Percentiles rank a stretch among this genome's conserved stretches.
Evolutionary conservation across 2,113 vertebrate species (phyloP).

Genomic region (Podilymbus podiceps): DNA sequence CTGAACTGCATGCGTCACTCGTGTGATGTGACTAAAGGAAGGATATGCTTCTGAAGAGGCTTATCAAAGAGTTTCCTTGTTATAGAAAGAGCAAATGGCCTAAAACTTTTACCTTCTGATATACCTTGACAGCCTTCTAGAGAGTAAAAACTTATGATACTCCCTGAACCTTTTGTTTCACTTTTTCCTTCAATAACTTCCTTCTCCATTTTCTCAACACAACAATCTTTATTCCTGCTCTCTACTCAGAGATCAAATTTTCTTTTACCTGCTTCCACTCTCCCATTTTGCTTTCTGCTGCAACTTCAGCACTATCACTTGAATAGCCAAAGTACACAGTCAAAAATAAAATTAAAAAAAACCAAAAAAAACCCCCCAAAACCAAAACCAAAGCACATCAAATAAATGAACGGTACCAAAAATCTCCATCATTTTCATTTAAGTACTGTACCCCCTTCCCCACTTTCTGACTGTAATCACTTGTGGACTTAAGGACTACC

Average conservation of each 20-base stretch:
- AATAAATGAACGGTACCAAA: background rate
- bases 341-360: background rate
- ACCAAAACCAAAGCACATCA: background rate
- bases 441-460: background rate
- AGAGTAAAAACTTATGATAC: background rate
- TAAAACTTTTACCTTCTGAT: background rate
- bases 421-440: background rate
- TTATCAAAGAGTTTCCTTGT: background rate
- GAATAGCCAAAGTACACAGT: background rate
- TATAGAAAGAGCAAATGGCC: background rate
- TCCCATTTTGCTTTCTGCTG: background rate
- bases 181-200: background rate
- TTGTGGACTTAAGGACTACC: background rate
- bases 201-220: background rate
- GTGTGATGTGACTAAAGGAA: background rate
- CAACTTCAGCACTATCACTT: background rate
- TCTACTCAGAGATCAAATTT: background rate
- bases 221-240: background rate
- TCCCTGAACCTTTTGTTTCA: background rate
- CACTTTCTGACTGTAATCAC: background rate
- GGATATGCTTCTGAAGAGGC: background rate
- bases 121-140: background rate
- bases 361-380: too few species aligned
- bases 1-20: background rate
- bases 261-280: background rate